Conservation (phyloP, 2,113 vertebrate species). For the Podiceps cristatus region DNA sequence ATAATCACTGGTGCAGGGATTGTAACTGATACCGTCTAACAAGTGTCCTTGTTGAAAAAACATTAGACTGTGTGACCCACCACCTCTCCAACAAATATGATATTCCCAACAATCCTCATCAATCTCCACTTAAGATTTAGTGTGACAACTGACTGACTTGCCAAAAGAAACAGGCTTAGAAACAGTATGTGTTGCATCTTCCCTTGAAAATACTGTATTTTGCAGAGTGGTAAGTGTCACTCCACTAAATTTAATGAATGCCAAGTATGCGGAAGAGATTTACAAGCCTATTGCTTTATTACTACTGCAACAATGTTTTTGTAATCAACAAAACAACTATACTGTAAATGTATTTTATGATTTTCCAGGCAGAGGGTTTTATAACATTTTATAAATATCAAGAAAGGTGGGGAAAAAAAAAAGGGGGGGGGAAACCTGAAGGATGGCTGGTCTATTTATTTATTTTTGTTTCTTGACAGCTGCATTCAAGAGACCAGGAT, state of each 20-base stretch:
- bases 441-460: background rate
- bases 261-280: slow-evolving; percentile 37
- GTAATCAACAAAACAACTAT: slow-evolving; percentile 43
- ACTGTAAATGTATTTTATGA: slow-evolving; percentile 31
- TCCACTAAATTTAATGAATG: slow-evolving; percentile 47
- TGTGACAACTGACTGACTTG: slow-evolving; percentile 16
- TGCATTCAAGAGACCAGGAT: background rate
- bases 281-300: slow-evolving; percentile 23
- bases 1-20: background rate
- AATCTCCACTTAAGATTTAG: slow-evolving; percentile 27
- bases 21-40: background rate
- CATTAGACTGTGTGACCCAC: background rate
- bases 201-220: slow-evolving; percentile 5
- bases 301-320: background rate
- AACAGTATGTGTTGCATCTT: background rate
- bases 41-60: background rate
- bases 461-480: background rate
- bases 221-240: slow-evolving; percentile 7
- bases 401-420: background rate
- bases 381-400: slow-evolving; percentile 40
- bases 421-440: background rate
- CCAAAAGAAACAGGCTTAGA: background rate
- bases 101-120: slow-evolving; percentile 7
- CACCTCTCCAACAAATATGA: background rate
- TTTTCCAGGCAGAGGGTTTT: slow-evolving; percentile 35